Conservation (phyloP, 2,113 vertebrate species). For the Dunckerocampus dactyliophorus region DNA sequence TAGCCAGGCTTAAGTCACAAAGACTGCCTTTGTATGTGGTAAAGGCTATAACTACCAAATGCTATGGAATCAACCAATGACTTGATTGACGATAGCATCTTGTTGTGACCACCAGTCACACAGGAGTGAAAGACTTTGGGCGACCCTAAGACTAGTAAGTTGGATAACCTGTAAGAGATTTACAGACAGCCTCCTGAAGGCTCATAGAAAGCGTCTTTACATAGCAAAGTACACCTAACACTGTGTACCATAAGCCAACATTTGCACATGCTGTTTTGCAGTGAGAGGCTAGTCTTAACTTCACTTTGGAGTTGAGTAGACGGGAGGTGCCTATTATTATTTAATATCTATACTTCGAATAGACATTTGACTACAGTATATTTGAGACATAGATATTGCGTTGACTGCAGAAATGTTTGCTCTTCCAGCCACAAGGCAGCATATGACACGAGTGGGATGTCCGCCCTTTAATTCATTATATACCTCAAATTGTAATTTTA, state of each 20-base stretch:
- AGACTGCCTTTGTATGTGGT: slow-evolving; percentile 53
- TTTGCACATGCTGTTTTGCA: not conserved
- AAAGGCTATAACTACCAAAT: slow-evolving; percentile 59
- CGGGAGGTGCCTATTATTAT: not conserved
- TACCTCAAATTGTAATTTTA: too few species aligned
- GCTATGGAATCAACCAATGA: slow-evolving; percentile 41
- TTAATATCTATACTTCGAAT: not conserved
- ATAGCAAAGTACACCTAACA: slow-evolving; percentile 10
- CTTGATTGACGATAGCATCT: not conserved
- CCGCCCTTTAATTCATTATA: too few species aligned
- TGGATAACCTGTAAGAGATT: slow-evolving; percentile 8
- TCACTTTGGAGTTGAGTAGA: not conserved
- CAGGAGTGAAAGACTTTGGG: slow-evolving; percentile 6
- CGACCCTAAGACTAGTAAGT: slow-evolving; percentile 8
- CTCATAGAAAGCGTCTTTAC: slow-evolving; percentile 13
- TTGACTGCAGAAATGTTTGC: not conserved
- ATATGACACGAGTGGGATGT: too few species aligned
- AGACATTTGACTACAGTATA: too few species aligned
- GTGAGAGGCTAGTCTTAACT: slow-evolving; percentile 1
- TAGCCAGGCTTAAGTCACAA: slow-evolving; percentile 40
- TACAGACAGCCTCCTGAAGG: slow-evolving; percentile 4
- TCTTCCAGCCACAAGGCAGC: too few species aligned
- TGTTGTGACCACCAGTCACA: not conserved
- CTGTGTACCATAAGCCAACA: not conserved
- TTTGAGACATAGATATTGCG: too few species aligned